Evolutionary conservation across 2,888 invertebrate species (phyloP).

Genomic region (Epinotia nisella): DNA sequence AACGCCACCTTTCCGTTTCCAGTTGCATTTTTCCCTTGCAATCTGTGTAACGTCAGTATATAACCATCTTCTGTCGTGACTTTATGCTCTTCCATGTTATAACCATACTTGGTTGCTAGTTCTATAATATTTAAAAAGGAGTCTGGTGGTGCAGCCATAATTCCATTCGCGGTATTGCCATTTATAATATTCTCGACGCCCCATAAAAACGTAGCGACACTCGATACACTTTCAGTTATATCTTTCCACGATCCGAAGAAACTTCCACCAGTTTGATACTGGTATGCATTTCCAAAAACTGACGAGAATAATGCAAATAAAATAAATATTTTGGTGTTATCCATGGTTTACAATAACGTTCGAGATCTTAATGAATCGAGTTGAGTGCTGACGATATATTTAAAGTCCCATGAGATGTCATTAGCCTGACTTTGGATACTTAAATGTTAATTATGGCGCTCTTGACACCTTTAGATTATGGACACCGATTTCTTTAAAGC

Average conservation of each 20-base stretch:
- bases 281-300: slow-evolving; percentile 3
- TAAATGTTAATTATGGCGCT: slow-evolving; percentile 23
- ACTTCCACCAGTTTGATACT: background rate
- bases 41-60: slow-evolving; percentile 65
- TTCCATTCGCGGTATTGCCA: slow-evolving; percentile 8
- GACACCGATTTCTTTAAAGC: slow-evolving; percentile 12
- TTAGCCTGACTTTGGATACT: slow-evolving; percentile 32
- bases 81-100: slow-evolving; percentile 62
- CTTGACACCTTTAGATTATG: slow-evolving; percentile 39
- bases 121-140: slow-evolving; percentile 60
- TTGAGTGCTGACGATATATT: slow-evolving; percentile 30
- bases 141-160: slow-evolving; percentile 54
- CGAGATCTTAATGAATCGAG: slow-evolving; percentile 4
- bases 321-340: slow-evolving; percentile 17
- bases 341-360: slow-evolving; percentile 26
- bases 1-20: slow-evolving; percentile 79
- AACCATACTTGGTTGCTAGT: slow-evolving; percentile 61
- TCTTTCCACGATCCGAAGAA: slow-evolving; percentile 35
- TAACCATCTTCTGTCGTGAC: slow-evolving; percentile 70
- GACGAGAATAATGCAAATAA: slow-evolving; percentile 6
- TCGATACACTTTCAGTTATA: slow-evolving; percentile 40
- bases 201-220: slow-evolving; percentile 40
- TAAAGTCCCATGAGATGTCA: slow-evolving; percentile 23
- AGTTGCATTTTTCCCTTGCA: slow-evolving; percentile 51
- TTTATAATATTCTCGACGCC: slow-evolving; percentile 46